phyloP scores from a whole-genome alignment of 2,797 vertebrate genomes.

The Uromys caudimaculatus region DNA sequence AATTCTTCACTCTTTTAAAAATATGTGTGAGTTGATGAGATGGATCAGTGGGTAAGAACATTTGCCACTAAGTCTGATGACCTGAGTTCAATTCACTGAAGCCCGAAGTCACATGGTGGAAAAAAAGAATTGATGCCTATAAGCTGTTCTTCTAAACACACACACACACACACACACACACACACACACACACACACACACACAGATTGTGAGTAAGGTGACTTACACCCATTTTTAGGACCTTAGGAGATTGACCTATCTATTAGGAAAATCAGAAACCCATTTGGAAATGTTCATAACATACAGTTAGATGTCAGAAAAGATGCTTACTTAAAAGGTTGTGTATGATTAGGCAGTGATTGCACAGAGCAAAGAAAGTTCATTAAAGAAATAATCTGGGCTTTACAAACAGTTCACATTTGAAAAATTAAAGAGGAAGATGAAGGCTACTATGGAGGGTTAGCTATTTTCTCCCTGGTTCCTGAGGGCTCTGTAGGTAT shows the following conservation, averaged over 20 bases:
- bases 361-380: not conserved
- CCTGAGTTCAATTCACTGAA: not conserved
- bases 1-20: not conserved
- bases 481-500: not conserved
- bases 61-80: not conserved
- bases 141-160: not conserved
- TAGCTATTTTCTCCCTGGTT: conserved; percentile 23
- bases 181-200: not conserved
- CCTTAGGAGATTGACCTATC: not conserved
- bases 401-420: conserved; percentile 36
- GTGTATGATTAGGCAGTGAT: not conserved
- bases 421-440: not conserved
- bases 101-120: not conserved
- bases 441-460: not conserved
- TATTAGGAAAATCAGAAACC: conserved; percentile 27
- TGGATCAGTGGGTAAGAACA: not conserved
- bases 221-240: not conserved
- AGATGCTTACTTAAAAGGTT: not conserved
- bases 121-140: not conserved
- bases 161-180: not conserved
- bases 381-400: not conserved
- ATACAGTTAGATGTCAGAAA: not conserved
- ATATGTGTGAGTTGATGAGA: not conserved
- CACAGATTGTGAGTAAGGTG: not conserved
- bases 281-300: not conserved